Percentiles rank a stretch among this genome's conserved stretches.
Evolutionary conservation across 2,888 invertebrate genomes (phyloP).

Genomic region (Brassicogethes aeneus): DNA sequence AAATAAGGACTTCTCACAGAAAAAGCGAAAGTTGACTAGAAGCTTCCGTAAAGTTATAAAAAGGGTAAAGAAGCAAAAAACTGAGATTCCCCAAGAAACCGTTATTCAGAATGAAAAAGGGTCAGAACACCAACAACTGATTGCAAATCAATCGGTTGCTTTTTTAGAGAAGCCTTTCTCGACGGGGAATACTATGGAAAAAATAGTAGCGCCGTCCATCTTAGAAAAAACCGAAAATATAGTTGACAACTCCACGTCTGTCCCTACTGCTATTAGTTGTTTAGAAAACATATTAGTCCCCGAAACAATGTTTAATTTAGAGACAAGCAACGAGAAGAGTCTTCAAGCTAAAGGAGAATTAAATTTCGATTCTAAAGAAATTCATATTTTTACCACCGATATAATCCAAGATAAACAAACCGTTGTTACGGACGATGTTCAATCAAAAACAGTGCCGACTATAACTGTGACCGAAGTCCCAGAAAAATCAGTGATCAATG

Average conservation of each 20-base stretch:
- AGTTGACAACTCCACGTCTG: constrained; percentile 22
- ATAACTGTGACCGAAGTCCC: not conserved
- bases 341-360: constrained; percentile 27
- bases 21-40: constrained; percentile 24
- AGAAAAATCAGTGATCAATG: not conserved
- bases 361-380: constrained; percentile 15
- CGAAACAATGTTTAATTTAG: constrained; percentile 26
- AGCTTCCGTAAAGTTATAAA: constrained; percentile 28
- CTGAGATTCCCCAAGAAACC: not conserved
- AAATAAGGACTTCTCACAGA: constrained; percentile 2
- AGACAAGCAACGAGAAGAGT: constrained; percentile 23
- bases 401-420: not conserved
- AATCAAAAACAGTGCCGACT: not conserved
- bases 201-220: constrained; percentile 10
- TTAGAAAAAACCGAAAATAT: constrained; percentile 25
- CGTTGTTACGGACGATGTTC: not conserved
- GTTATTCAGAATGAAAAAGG: constrained; percentile 2
- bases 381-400: not conserved
- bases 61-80: constrained; percentile 26
- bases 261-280: constrained; percentile 23
- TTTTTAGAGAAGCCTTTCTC: constrained; percentile 21
- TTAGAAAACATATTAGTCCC: constrained; percentile 24
- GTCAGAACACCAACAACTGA: too few species aligned
- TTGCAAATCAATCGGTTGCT: constrained; percentile 18
- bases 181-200: not conserved